Evolutionary conservation across 1,140 invertebrate species (phyloP), one percentile per base, ranked within the genome.

Genomic region (Drosophila auraria): DNA sequence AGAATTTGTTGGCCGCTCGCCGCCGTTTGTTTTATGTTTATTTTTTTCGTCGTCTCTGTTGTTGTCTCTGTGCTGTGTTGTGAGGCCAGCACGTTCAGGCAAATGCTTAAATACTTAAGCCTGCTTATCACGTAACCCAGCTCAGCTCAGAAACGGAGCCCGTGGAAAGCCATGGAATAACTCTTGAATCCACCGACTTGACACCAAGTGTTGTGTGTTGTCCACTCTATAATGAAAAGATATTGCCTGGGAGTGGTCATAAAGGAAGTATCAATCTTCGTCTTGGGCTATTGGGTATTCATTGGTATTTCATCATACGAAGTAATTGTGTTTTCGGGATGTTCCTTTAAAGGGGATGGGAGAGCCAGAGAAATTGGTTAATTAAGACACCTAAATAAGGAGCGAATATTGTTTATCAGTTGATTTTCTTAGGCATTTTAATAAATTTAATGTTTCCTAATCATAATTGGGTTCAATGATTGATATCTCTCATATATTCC

Each of bases 61-160:
- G 27, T 65, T 54, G 59, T 68, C 42, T 49, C 17, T 80, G 60
- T 80, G 60, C 9, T 36, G 33, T 36, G 44, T 25, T 74, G 74
- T 65, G 65, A 74, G 83, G 78, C 84, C 84, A 87, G 78, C 81
- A 89, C 84, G 86, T 89, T 66, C 49, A 57, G 64, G 56, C 58
- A 81, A 72, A 81, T 65, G 66, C 60, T 87, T 42, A 76, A 75
- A 81, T 69, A 65, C 63, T 87, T 87, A 75, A 75, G 86, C 69
- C 82, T 82, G 86, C 86, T 75, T 78, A 84, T 89, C 84, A 90
- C 84, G 84, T 89, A 89, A 61, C 49, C 62, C 54, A 79, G 61
- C 64, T 54, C 59, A 62, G 56, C 64, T 54, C 59, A 62, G 56
- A 40, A 58, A 56, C 53, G n/a, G 42, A 54, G 47, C 30, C 56